Conservation (phyloP, 2,797 vertebrate genomes). For the Neoniphon sammara region DNA sequence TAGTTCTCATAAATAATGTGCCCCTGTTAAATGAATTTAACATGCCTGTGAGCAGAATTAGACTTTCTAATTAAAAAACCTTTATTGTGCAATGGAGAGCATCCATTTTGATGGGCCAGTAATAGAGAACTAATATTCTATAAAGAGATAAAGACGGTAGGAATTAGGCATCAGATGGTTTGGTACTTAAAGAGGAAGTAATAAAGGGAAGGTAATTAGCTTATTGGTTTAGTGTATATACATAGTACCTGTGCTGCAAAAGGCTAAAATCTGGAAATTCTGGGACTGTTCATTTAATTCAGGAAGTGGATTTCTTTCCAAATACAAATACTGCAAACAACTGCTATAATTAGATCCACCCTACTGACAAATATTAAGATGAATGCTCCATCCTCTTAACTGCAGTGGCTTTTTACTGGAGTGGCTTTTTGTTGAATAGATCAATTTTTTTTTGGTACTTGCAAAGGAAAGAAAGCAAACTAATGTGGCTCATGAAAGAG, state of each 20-base stretch:
- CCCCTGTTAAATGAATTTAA: slow-evolving; percentile 73
- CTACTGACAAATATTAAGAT: slow-evolving; percentile 12
- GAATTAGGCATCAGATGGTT: slow-evolving; percentile 58
- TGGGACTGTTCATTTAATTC: slow-evolving; percentile 45
- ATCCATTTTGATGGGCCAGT: slow-evolving; percentile 67
- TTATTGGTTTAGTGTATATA: slow-evolving; percentile 53
- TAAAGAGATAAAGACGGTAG: slow-evolving; percentile 68
- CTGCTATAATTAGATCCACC: slow-evolving; percentile 31
- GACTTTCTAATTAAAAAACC: slow-evolving; percentile 79
- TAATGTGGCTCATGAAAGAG: slow-evolving; percentile 26
- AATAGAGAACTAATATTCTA: slow-evolving; percentile 71
- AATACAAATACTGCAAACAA: too few species aligned
- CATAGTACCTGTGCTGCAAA: slow-evolving; percentile 50
- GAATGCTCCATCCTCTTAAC: background rate
- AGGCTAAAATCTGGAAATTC: slow-evolving; percentile 49
- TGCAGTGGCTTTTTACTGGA: slow-evolving; percentile 2
- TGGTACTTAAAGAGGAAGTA: slow-evolving; percentile 50
- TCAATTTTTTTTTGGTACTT: slow-evolving; percentile 3
- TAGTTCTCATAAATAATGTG: slow-evolving; percentile 72
- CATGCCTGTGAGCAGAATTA: slow-evolving; percentile 72
- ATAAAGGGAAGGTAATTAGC: slow-evolving; percentile 49
- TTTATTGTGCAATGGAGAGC: slow-evolving; percentile 70
- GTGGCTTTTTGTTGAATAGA: background rate
- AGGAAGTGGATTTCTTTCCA: background rate
- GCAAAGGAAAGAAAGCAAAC: background rate